phyloP scores from a whole-genome alignment of 2,113 vertebrate genomes.

The Lutjanus erythropterus region DNA sequence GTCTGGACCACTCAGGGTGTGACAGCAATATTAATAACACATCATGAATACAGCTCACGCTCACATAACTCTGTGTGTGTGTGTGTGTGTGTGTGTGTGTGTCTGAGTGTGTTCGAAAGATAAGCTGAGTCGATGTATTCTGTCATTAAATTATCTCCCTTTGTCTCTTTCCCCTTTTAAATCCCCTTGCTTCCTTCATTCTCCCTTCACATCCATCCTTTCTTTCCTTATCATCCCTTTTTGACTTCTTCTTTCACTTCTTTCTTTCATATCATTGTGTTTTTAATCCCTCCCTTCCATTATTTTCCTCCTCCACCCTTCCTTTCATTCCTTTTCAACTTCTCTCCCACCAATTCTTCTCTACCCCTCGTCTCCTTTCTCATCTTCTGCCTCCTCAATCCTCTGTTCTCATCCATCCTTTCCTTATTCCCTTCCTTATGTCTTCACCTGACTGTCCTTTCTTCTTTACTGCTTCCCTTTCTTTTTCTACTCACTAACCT shows the following conservation, averaged over 20 bases:
- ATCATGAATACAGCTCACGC: slow-evolving; percentile 30
- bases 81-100: slow-evolving; percentile 7
- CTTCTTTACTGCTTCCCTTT: too few species aligned
- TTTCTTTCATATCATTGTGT: too few species aligned
- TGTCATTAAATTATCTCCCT: slow-evolving; percentile 39
- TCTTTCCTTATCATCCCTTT: not conserved
- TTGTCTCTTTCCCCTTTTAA: slow-evolving; percentile 5
- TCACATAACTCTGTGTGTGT: slow-evolving; percentile 2
- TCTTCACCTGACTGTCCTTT: not conserved
- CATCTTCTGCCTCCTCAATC: not conserved
- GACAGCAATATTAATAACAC: slow-evolving; percentile 50
- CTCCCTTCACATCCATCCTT: not conserved
- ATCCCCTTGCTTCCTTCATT: not conserved
- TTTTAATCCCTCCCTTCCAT: not conserved
- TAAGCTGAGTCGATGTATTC: slow-evolving; percentile 21
- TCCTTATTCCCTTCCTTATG: not conserved
- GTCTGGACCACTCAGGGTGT: slow-evolving; percentile 12
- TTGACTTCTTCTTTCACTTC: not conserved
- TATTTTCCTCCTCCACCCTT: not conserved
- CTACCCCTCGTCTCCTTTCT: not conserved
- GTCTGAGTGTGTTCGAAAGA: slow-evolving; percentile 28
- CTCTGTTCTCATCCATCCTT: not conserved
- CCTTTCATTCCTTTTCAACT: too few species aligned
- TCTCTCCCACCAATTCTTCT: not conserved
- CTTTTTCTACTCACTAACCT: too few species aligned